Percentiles rank a stretch among this genome's conserved stretches.
Conservation (phyloP, 2,113 vertebrate species). For the Myotis brandtii region DNA sequence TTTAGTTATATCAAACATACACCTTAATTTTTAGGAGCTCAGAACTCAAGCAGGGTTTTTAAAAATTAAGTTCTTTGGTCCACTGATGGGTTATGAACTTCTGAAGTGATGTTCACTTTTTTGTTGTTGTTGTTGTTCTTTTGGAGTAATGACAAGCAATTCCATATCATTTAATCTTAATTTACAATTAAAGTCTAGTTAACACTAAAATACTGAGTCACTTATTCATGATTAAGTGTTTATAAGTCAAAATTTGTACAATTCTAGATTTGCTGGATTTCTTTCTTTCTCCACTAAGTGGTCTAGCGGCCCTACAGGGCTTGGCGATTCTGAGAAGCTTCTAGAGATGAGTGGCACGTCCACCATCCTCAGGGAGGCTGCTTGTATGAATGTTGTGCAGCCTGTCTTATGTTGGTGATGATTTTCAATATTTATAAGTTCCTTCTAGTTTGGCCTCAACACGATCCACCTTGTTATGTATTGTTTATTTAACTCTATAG, state of each 20-base stretch:
- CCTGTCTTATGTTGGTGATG: background rate
- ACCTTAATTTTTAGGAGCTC: background rate
- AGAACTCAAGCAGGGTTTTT: background rate
- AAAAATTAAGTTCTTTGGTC: background rate
- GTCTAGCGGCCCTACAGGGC: background rate
- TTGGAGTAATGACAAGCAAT: background rate
- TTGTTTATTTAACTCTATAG: slow-evolving; percentile 11
- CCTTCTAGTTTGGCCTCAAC: background rate
- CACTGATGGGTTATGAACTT: background rate
- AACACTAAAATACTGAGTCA: background rate
- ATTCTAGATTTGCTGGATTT: background rate
- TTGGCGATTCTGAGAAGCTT: background rate
- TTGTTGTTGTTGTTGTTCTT: background rate
- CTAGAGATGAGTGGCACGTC: background rate
- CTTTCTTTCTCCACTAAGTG: background rate
- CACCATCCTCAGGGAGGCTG: background rate
- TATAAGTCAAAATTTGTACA: background rate
- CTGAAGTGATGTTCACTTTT: background rate
- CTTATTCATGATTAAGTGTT: background rate
- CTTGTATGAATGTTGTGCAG: background rate
- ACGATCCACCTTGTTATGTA: background rate
- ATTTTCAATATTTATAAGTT: background rate
- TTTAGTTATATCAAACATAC: background rate
- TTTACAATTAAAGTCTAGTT: background rate
- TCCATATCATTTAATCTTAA: background rate